Evolutionary conservation across 2,113 vertebrate species (phyloP).

Genomic region (Procavia capensis): DNA sequence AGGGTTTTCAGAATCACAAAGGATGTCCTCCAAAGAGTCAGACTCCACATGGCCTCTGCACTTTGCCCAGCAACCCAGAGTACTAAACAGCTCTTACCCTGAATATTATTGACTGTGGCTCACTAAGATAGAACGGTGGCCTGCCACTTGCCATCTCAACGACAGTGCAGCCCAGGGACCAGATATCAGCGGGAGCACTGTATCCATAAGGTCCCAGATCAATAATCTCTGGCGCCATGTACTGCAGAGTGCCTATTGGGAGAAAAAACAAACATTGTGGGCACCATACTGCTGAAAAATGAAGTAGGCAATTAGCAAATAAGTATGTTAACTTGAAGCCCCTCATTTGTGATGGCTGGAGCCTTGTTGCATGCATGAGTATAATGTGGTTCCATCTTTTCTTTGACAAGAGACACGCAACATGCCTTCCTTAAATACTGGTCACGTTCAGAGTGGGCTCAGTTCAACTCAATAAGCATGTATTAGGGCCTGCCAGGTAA

Average conservation of each 20-base stretch:
- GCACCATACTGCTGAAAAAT: not conserved
- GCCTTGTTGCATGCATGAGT: not conserved
- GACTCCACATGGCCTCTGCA: not conserved
- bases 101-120: conserved; percentile 90
- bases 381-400: not conserved
- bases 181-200: conserved; percentile 90
- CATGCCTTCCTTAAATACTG: not conserved
- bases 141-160: conserved; percentile 92
- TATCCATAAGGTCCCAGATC: conserved; percentile 89
- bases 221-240: conserved; percentile 92
- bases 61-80: not conserved
- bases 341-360: not conserved
- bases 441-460: not conserved
- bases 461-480: not conserved
- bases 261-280: not conserved
- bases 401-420: conserved; percentile 9
- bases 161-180: conserved; percentile 91
- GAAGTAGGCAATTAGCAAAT: not conserved
- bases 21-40: not conserved
- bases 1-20: not conserved
- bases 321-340: not conserved
- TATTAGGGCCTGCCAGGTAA: not conserved
- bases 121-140: conserved; percentile 88
- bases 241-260: conserved; percentile 88
- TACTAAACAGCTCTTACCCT: conserved; percentile 84